These are phyloP conservation scores for Coelopa pilipes DNA, from an alignment of 2,888 invertebrate species.

Conservation along the genomic window DNA sequence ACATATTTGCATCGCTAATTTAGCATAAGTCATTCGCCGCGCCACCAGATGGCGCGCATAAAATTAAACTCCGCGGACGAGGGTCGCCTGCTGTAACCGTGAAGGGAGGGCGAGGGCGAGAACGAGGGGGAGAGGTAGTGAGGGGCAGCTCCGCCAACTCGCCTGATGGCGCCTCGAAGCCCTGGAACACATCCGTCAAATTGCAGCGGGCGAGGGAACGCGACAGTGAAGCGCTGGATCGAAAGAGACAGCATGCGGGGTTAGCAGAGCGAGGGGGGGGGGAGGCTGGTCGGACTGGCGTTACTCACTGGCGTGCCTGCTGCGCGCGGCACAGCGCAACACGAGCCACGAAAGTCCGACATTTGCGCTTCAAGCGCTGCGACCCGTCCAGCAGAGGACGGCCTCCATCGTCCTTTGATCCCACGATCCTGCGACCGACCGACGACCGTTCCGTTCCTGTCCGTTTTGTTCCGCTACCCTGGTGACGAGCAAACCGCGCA, in stretches of 20 bases:
- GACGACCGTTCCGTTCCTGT: too few relatives aligned
- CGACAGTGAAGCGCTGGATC: too few relatives aligned
- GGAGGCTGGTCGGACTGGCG: background rate
- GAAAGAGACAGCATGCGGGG: too few relatives aligned
- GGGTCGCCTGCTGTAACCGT: too few relatives aligned
- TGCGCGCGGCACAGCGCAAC: background rate
- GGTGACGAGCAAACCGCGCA: too few relatives aligned
- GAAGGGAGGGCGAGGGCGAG: too few relatives aligned
- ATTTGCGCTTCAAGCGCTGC: background rate
- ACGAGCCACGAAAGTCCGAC: background rate
- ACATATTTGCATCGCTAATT: slow-evolving; percentile 64
- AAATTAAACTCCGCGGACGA: slow-evolving; percentile 31
- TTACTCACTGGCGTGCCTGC: background rate
- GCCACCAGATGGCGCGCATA: slow-evolving; percentile 43
- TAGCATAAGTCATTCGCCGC: slow-evolving; percentile 53
- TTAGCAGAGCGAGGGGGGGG: background rate
- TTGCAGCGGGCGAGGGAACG: background rate
- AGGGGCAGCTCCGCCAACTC: too few relatives aligned
- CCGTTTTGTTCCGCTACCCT: too few relatives aligned
- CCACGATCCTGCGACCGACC: too few relatives aligned
- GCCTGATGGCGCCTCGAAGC: background rate
- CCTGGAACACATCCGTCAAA: slow-evolving; percentile 35
- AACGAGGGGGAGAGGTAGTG: too few relatives aligned
- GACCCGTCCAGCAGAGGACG: too few relatives aligned
- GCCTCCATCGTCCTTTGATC: too few relatives aligned